phyloP scores from a whole-genome alignment of 1,140 invertebrate genomes.

The Phthorimaea operculella region DNA sequence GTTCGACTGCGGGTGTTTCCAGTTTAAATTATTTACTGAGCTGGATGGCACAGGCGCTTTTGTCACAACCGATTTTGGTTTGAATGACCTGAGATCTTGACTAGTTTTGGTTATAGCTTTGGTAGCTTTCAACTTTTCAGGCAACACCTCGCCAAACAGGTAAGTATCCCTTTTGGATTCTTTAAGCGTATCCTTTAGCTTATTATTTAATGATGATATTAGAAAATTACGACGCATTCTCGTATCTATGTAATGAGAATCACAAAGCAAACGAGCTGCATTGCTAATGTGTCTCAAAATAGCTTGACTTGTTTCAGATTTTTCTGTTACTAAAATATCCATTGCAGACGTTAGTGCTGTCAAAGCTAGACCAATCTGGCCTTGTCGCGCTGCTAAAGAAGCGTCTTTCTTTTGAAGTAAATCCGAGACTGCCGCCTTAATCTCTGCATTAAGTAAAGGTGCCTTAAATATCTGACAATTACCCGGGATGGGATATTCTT shows the following conservation, averaged over 20 bases:
- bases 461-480: background rate
- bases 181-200: background rate
- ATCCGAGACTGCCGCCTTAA: background rate
- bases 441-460: background rate
- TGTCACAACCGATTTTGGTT: background rate
- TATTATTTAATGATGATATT: background rate
- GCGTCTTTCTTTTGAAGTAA: background rate
- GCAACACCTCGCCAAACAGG: background rate
- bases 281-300: background rate
- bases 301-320: background rate
- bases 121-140: background rate
- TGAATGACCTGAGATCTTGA: slow-evolving; percentile 1
- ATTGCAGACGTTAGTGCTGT: slow-evolving; percentile 1
- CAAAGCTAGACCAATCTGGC: background rate
- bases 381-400: background rate
- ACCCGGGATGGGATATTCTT: slow-evolving; percentile 1
- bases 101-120: background rate
- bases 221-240: background rate
- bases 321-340: slow-evolving; percentile 1
- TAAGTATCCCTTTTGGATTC: slow-evolving; percentile 1
- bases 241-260: background rate
- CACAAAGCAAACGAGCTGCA: background rate
- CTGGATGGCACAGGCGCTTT: background rate
- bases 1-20: slow-evolving; percentile 3
- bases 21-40: background rate